These are phyloP conservation scores for Sitophilus oryzae DNA, from an alignment of 1,140 invertebrate species.

Conservation along the genomic window DNA sequence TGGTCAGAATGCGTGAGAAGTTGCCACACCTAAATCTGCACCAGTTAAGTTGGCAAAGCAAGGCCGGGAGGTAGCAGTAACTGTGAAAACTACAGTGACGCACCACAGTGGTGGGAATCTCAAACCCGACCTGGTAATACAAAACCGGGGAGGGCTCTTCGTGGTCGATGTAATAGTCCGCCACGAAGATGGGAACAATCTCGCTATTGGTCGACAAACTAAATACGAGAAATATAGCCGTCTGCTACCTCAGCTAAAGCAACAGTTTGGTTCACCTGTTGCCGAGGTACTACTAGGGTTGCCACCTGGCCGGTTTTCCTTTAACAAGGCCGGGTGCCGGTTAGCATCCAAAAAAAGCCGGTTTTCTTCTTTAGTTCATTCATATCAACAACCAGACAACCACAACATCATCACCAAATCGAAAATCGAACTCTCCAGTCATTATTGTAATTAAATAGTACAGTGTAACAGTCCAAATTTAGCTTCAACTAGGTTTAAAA, in stretches of 20 bases:
- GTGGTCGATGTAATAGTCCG: conserved; percentile 40
- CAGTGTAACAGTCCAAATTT: too few relatives aligned
- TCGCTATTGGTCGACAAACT: conserved; percentile 19
- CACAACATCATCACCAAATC: too few relatives aligned
- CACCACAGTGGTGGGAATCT: conserved; percentile 19
- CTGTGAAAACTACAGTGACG: conserved; percentile 13
- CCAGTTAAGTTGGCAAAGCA: conserved; percentile 11
- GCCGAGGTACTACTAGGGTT: conserved; percentile 32
- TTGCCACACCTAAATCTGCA: conserved; percentile 28
- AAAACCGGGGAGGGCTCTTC: conserved; percentile 21
- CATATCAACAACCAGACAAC: too few relatives aligned
- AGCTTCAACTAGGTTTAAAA: too few relatives aligned
- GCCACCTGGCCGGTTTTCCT: too few relatives aligned
- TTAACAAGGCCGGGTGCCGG: too few relatives aligned
- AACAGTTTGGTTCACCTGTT: conserved; percentile 2
- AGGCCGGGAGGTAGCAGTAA: conserved; percentile 17
- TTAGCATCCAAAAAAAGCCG: too few relatives aligned
- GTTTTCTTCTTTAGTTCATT: too few relatives aligned
- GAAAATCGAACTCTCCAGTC: too few relatives aligned
- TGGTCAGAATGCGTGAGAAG: conserved; percentile 30
- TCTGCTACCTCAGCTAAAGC: conserved; percentile 22
- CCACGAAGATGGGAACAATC: conserved; percentile 33
- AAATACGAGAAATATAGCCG: conserved; percentile 29
- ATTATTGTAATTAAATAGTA: too few relatives aligned
- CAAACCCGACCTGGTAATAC: conserved; percentile 30